Conservation (phyloP, 2,888 invertebrate species). For the Agrotis exclamationis region DNA sequence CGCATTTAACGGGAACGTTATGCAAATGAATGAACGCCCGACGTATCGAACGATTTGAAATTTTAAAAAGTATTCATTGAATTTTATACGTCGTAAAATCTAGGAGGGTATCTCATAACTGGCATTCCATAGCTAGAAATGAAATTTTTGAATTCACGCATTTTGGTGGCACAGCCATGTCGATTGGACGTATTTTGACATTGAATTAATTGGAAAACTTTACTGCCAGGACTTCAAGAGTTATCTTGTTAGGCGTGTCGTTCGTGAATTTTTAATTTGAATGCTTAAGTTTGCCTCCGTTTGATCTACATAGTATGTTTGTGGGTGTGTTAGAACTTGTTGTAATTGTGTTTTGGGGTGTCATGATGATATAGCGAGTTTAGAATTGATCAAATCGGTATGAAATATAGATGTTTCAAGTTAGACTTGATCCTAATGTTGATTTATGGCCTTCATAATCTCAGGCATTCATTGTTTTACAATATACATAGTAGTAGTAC, state of each 20-base stretch:
- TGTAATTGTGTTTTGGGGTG: conserved; percentile 35
- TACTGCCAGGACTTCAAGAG: conserved; percentile 63
- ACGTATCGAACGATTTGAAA: conserved; percentile 68
- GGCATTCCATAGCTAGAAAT: conserved; percentile 60
- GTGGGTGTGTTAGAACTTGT: conserved; percentile 37
- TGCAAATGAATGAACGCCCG: conserved; percentile 57
- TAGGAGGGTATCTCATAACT: conserved; percentile 65
- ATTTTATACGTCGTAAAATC: conserved; percentile 65
- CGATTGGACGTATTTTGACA: conserved; percentile 71
- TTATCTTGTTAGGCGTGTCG: conserved; percentile 57
- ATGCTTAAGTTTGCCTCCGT: conserved; percentile 58
- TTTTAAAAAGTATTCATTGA: conserved; percentile 70
- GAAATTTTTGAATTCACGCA: conserved; percentile 63
- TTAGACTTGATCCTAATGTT: conserved; percentile 1
- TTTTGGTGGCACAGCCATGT: conserved; percentile 48
- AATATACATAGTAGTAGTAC: background rate
- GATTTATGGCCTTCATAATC: conserved; percentile 6
- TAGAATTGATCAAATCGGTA: conserved; percentile 28
- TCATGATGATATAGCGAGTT: conserved; percentile 15
- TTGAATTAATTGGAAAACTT: conserved; percentile 76
- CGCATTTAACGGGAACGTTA: conserved; percentile 59
- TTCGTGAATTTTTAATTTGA: conserved; percentile 67
- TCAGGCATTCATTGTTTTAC: background rate
- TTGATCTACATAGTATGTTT: conserved; percentile 53
- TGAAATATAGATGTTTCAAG: conserved; percentile 21